Evolutionary conservation across 2,888 invertebrate species (phyloP), one percentile per base, ranked within the genome.

Genomic region (Hirtodrosophila alboralis): DNA sequence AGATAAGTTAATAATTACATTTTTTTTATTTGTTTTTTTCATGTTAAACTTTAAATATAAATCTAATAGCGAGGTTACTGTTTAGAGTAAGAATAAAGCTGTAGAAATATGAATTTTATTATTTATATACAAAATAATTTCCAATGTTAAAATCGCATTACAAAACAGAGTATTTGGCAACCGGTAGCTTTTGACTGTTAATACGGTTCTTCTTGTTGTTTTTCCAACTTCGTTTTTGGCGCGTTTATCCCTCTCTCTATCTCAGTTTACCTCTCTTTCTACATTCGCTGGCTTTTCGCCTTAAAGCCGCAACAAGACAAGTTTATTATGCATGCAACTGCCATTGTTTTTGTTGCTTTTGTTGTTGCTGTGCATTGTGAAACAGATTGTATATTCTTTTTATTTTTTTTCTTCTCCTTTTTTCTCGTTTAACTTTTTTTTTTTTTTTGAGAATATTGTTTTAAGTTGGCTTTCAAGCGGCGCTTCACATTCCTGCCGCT

Each of bases 261-360:
- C n/a, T 8, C 4, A 21, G 7, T 6, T n/a, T 41, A 16, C 4
- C 41, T 40, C 28, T 27, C 43, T 8, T 10, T 30, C 3, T 9
- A 13, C 34, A 14, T 37, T n/a, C 12, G 23, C 16, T 21, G 38
- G 18, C 30, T n/a, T 23, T 14, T 21, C 38, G 14, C 45, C 56
- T 48, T 59, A 52, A 65, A 65, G 56, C 59, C 37, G 16, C 56
- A 48, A 52, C 68, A 38, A 61, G 64, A 60, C 67, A 67, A 72
- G 76, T 71, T 74, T 74, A 75, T 74, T 75, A 74, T 74, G 76
- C 76, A 67, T 72, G 76, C 72, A 71, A 62, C 71, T 63, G 66
- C 34, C 61, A 57, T 66, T 70, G 73, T 70, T 66, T 36, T 65
- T 68, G 49, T 59, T 67, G 48, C 52, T 57, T 47, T 59, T 62